Evolutionary conservation across 2,888 invertebrate genomes (phyloP).

Genomic region (Blastobasis adustella): DNA sequence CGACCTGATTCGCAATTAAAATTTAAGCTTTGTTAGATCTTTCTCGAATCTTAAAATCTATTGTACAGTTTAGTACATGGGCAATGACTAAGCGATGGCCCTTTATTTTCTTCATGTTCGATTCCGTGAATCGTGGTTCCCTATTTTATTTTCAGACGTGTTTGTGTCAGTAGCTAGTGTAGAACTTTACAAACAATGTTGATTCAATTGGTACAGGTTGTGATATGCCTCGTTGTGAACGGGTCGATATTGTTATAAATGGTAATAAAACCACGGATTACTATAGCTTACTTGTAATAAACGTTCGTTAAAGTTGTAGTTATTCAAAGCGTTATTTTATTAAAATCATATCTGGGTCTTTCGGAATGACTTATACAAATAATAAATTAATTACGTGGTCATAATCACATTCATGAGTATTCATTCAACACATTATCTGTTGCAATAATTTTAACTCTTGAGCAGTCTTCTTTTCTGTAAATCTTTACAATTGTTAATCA

Average conservation of each 20-base stretch:
- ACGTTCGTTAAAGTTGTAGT: slow-evolving; percentile 71
- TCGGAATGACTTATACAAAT: slow-evolving; percentile 67
- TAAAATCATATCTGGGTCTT: slow-evolving; percentile 63
- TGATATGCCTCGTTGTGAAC: slow-evolving; percentile 74
- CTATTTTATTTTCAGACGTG: slow-evolving; percentile 70
- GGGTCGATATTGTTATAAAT: slow-evolving; percentile 74
- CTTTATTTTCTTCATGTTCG: slow-evolving; percentile 68
- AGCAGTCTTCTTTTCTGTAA: slow-evolving; percentile 37
- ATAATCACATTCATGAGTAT: slow-evolving; percentile 55
- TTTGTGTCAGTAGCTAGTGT: slow-evolving; percentile 73
- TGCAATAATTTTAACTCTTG: slow-evolving; percentile 50
- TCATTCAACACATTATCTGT: slow-evolving; percentile 50
- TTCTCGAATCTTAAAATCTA: slow-evolving; percentile 65
- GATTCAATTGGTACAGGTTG: slow-evolving; percentile 75
- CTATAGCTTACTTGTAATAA: slow-evolving; percentile 65
- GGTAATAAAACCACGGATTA: slow-evolving; percentile 63
- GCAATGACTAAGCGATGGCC: slow-evolving; percentile 57
- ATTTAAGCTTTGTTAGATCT: slow-evolving; percentile 65
- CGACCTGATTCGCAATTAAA: slow-evolving; percentile 66
- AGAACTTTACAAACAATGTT: slow-evolving; percentile 75
- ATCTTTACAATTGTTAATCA: slow-evolving; percentile 14
- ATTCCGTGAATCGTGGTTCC: slow-evolving; percentile 73
- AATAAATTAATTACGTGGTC: slow-evolving; percentile 45
- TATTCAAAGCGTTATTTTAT: slow-evolving; percentile 69
- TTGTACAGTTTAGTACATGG: slow-evolving; percentile 69